A percentile compares a stretch with the other conserved stretches of the same genome.
phyloP scores from a whole-genome alignment of 2,888 invertebrate genomes.

The Melanostoma mellinum region DNA sequence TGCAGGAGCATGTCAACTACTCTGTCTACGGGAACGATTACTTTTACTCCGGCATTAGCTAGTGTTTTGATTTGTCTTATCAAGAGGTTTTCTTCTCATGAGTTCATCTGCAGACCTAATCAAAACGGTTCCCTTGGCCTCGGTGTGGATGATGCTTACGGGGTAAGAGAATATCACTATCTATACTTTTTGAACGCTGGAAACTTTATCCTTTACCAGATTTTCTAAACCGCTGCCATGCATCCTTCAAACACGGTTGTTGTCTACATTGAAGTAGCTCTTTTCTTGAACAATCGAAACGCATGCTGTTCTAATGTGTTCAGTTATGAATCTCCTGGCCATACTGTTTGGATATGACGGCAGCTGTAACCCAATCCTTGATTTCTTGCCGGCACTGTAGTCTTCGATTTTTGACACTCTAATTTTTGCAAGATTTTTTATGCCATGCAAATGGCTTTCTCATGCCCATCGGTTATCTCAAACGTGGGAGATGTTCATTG shows the following conservation, averaged over 20 bases:
- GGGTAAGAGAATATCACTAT: slow-evolving; percentile 97
- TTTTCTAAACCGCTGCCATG: slow-evolving; percentile 91
- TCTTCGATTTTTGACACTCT: slow-evolving; percentile 90
- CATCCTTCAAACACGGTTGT: slow-evolving; percentile 94
- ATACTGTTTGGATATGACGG: slow-evolving; percentile 98
- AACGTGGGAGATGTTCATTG: slow-evolving; percentile 94
- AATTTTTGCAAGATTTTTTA: slow-evolving; percentile 92
- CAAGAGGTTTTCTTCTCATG: slow-evolving; percentile 94
- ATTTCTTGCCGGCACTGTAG: slow-evolving; percentile 87
- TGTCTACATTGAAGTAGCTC: slow-evolving; percentile 97
- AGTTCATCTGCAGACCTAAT: slow-evolving; percentile 98
- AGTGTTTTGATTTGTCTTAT: slow-evolving; percentile 95
- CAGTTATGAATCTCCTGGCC: slow-evolving; percentile 96
- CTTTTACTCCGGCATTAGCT: slow-evolving; percentile 94
- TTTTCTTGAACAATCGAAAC: slow-evolving; percentile 93
- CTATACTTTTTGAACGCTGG: slow-evolving; percentile 90
- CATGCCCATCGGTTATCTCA: slow-evolving; percentile 98
- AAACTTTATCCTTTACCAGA: slow-evolving; percentile 96
- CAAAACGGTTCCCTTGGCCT: slow-evolving; percentile 96
- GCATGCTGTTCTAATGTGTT: slow-evolving; percentile 93
- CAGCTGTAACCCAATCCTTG: slow-evolving; percentile 88
- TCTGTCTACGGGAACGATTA: slow-evolving; percentile 97
- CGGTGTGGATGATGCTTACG: slow-evolving; percentile 97
- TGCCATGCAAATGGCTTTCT: slow-evolving; percentile 93
- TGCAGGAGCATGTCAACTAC: slow-evolving; percentile 99